Base-by-base conservation (phyloP, 2,888 invertebrate species). In the Orchesellides sinensis region DNA sequence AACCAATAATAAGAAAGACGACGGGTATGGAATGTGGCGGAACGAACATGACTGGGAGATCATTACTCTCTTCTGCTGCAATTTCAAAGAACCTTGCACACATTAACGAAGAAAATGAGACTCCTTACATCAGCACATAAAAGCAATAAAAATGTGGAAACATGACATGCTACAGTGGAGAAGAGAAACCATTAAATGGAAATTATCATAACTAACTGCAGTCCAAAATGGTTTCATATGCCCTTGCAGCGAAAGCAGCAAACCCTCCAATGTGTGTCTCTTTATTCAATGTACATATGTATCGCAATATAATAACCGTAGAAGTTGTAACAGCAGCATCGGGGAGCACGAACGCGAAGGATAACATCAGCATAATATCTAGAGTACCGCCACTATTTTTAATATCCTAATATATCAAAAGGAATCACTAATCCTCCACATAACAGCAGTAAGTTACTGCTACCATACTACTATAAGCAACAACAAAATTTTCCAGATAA, bases 131-230 rank as follows among this genome's bases (percentile, higher is more conserved):
- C 70, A 79, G 78, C 78, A 70, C 78, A 79, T 79, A 79, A 79
- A 79, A 79, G 78, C 70, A 79, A 79, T 79, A 79, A 79, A 79
- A 79, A 70, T 79, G 78, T 79, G 78, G 70, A 69, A 79, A 70
- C 70, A 79, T 79, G 78, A 70, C 78, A 79, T 79, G 78, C 45
- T 61, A 79, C 47, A 79, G 78, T 79, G 70, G 63, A 49, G 69
- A 79, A 70, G 70, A 79, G 78, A 79, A 79, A 70, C 80, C 80
- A 80, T 80, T 80, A 80, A 80, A 72, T 66, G 66, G 59, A 80
- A 80, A 80, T 80, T 80, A 80, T 80, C 80, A 73, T 80, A 73
- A 72, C 72, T 80, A 80, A 72, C 80, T 72, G 49, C 47, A 77
- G 77, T 77, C 77, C 61, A 49, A 77, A 77, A 77, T 77, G 68